phyloP scores from a whole-genome alignment of 2,888 invertebrate genomes.

The Rhagophthalmus giganteus region DNA sequence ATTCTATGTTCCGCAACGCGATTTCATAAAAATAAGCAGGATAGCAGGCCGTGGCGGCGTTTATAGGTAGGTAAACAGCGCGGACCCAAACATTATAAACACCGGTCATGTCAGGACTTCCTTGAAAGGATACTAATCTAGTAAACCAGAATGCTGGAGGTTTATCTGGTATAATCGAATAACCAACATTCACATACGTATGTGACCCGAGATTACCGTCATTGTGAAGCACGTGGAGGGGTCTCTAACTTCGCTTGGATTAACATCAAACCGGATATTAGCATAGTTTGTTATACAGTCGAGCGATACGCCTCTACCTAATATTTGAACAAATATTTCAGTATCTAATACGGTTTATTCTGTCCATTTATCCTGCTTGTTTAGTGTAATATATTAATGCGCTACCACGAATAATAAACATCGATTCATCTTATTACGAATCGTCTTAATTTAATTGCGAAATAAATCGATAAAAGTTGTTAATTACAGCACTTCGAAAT shows the following conservation, averaged over 20 bases:
- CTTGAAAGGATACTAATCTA: background rate
- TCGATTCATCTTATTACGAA: too few relatives aligned
- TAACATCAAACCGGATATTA: conserved; percentile 33
- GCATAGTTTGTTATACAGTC: conserved; percentile 30
- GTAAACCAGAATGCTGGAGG: background rate
- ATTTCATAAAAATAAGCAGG: too few relatives aligned
- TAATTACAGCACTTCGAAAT: too few relatives aligned
- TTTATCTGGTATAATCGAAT: conserved; percentile 19
- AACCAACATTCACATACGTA: conserved; percentile 26
- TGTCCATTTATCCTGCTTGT: background rate
- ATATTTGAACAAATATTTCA: conserved; percentile 22
- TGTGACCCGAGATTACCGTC: conserved; percentile 23
- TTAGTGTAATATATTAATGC: too few relatives aligned
- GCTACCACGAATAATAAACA: too few relatives aligned
- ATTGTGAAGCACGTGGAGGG: conserved; percentile 25
- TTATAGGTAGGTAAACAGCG: too few relatives aligned
- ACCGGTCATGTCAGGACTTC: background rate
- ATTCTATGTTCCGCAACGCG: too few relatives aligned
- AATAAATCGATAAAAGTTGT: too few relatives aligned
- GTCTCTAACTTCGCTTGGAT: conserved; percentile 23
- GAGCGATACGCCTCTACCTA: conserved; percentile 14
- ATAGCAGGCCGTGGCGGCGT: too few relatives aligned
- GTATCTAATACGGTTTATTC: conserved; percentile 16
- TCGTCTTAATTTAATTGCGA: too few relatives aligned
- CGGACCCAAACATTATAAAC: background rate